Evolutionary conservation across 2,113 vertebrate genomes (phyloP), one percentile per base, ranked within the genome.

Genomic region (Cyanoliseus patagonus): DNA sequence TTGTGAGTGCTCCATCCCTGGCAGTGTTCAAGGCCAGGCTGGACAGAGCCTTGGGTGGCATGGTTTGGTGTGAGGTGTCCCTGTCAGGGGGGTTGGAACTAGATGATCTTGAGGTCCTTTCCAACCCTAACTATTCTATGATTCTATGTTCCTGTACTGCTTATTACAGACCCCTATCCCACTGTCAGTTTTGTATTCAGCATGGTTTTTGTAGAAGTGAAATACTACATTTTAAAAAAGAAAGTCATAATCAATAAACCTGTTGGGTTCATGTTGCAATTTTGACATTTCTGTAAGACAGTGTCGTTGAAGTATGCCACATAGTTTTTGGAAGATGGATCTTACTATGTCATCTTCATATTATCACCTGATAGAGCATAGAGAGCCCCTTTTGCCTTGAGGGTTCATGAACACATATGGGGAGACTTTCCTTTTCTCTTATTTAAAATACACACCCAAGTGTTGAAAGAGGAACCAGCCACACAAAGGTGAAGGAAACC

Each of bases 361-460:
- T 53, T 81, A 4, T 47, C 57, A 62, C n/a, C 52, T 76, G 3
- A 25, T 31, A 49, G 23, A 6, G 11, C 2, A 3, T 2, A 31
- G 64, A 62, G 20, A 51, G 1, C 7, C 9, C 13, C 3, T 83
- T 81, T 35, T 44, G 20, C 15, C 19, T 63, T 44, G 10, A 7
- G 9, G 9, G 7, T 24, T 2, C 17, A 3, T 42, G 51, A 85
- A n/a, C 7, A 47, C 1, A 0, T 30, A n/a, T 3, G 8, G 37
- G 53, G 44, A 88, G 37, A 49, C 13, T 33, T 44, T 23, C 11
- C 6, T 68, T 67, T 78, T 28, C 37, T 86, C 49, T 55, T 73
- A 39, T 9, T 83, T 62, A 44, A 90, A 52, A 59, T 47, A 20
- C 1, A 69, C 27, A 16, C 44, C 52, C 18, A n/a, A 24, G 22